Evolutionary conservation across 92 coral and sea anemone genomes (phyloP).

Genomic region (Chrysogorgia sp.): DNA sequence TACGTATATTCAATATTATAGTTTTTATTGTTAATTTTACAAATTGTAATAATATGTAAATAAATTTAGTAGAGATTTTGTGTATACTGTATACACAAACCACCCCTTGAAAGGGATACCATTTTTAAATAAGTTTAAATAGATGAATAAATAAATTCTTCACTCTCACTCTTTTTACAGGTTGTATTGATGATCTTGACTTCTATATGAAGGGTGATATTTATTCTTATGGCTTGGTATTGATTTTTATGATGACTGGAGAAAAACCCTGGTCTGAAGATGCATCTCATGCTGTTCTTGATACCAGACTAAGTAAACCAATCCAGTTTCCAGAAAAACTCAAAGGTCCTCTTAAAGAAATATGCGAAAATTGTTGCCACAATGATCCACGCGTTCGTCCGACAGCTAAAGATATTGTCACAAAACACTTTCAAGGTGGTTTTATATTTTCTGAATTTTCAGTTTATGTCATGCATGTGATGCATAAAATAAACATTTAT

Average conservation of each 20-base stretch:
- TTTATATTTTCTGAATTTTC: conserved; percentile 21
- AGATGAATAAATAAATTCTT: not conserved
- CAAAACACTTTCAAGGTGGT: conserved; percentile 69
- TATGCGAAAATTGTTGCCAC: conserved; percentile 62
- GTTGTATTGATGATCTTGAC: conserved; percentile 35
- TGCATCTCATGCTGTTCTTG: conserved; percentile 66
- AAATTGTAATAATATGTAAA: no score
- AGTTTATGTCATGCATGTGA: not conserved
- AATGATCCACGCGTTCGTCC: conserved; percentile 63
- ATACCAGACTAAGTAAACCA: conserved; percentile 50
- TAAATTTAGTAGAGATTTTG: no score
- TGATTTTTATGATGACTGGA: conserved; percentile 84
- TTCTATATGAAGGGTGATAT: conserved; percentile 78
- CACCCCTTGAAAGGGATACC: no score
- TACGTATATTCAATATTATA: not conserved
- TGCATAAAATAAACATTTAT: no score
- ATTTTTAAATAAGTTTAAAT: no score
- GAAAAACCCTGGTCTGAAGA: conserved; percentile 74
- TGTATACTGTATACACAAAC: no score
- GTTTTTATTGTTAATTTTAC: not conserved
- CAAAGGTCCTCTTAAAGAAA: conserved; percentile 59
- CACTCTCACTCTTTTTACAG: no score
- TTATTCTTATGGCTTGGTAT: conserved; percentile 88
- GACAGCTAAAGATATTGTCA: conserved; percentile 61
- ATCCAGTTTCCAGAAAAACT: conserved; percentile 73